A percentile compares a stretch with the other conserved stretches of the same genome.
phyloP scores from a whole-genome alignment of 2,888 invertebrate species.

The Ornithoptera priamus region DNA sequence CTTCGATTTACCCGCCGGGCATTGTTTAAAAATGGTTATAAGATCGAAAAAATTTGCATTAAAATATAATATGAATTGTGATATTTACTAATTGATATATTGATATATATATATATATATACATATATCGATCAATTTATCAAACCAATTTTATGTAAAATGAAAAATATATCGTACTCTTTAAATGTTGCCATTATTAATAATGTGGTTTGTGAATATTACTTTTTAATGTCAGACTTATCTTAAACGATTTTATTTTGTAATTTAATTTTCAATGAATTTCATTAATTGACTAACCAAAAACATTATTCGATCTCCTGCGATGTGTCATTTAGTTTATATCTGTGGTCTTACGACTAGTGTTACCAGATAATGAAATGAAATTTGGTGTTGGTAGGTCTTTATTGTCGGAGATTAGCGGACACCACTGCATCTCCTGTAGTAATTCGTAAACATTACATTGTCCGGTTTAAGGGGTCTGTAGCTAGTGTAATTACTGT shows the following conservation, averaged over 20 bases:
- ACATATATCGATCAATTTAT: not conserved
- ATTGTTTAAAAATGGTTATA: too few relatives aligned
- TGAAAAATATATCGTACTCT: not conserved
- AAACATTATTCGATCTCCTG: not conserved
- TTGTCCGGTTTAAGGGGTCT: too few relatives aligned
- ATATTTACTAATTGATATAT: too few relatives aligned
- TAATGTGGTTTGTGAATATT: not conserved
- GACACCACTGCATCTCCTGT: too few relatives aligned
- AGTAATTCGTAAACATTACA: too few relatives aligned
- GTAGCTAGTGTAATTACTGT: too few relatives aligned
- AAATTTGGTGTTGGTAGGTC: not conserved
- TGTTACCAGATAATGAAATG: conserved; percentile 13
- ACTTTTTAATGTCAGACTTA: not conserved
- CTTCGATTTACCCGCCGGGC: too few relatives aligned
- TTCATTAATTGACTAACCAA: not conserved
- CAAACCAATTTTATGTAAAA: not conserved
- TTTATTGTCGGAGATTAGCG: too few relatives aligned
- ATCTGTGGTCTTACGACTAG: not conserved
- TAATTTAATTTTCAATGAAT: not conserved
- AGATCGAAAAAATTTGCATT: too few relatives aligned
- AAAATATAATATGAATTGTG: too few relatives aligned
- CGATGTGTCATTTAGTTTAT: not conserved
- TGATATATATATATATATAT: too few relatives aligned
- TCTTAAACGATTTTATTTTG: not conserved
- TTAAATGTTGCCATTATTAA: conserved; percentile 4